Evolutionary conservation across 2,797 vertebrate species (phyloP), one percentile per base, ranked within the genome.

Genomic region (Ibycter americanus): DNA sequence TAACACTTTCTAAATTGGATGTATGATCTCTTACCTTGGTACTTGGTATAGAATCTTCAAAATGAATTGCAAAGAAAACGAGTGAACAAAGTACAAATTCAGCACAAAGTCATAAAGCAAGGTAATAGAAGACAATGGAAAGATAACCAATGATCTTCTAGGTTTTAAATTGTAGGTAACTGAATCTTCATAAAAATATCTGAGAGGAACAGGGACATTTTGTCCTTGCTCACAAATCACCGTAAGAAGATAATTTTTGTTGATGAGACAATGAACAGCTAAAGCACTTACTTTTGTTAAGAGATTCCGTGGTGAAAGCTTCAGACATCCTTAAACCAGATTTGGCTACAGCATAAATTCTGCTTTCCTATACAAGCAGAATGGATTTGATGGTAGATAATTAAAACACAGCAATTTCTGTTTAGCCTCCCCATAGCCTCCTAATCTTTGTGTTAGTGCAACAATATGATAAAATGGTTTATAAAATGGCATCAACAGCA

Each of bases 291-390:
- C 99, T 98, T 99, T 99, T 99, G 97, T 98, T 99, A 63, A 97
- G 91, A 71, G 98, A 97, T 79, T 99, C 99, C 93, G 98, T 20
- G 90, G 97, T 98, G 81, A 99, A 98, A 51, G 98, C 99, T 97
- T 99, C 99, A 52, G 99, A 99, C 97, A 99, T 98, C 87, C 98
- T 98, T 97, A 99, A 99, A 91, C 99, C 99, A 90, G 99, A 99
- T 97, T 99, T 99, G 93, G 99, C 99, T 93, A 99, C 99, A 67
- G 99, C 99, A 90, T 99, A 99, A 97, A 99, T 99, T 90, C 99
- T 99, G 98, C 99, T 99, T 97, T 99, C 99, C 99, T 99, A 70
- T 82, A 87, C 80, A 98, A 87, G 96, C 59, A 98, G 44, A 97
- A 84, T 61, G 46, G 67, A 94, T 95, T 90, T 88, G 38, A 71